phyloP scores from a whole-genome alignment of 2,888 invertebrate species.

The Belgica antarctica region DNA sequence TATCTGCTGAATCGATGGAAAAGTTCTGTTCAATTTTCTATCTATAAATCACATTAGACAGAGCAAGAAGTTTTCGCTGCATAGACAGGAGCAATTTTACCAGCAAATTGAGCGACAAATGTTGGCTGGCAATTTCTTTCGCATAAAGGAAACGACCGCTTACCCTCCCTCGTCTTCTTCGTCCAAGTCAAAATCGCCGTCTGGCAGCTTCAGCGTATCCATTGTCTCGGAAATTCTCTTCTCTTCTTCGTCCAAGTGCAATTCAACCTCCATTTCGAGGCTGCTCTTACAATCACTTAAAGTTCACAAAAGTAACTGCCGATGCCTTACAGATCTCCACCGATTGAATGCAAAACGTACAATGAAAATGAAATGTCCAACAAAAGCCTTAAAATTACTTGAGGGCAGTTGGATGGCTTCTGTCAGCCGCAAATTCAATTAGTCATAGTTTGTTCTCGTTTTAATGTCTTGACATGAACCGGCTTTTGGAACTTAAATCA shows the following conservation, averaged over 20 bases:
- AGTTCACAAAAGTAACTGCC: too few species aligned
- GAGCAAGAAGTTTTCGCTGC: background rate
- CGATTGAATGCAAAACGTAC: background rate
- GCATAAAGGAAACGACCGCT: background rate
- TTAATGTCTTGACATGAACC: too few species aligned
- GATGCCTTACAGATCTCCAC: background rate
- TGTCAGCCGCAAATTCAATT: background rate
- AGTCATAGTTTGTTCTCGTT: background rate
- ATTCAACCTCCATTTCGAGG: background rate
- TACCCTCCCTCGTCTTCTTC: conserved; percentile 32
- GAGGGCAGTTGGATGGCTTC: background rate
- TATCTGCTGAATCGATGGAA: background rate
- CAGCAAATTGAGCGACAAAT: conserved; percentile 11
- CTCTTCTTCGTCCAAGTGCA: background rate
- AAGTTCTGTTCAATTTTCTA: background rate
- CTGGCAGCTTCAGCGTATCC: conserved; percentile 19
- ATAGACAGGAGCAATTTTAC: background rate
- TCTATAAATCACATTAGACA: conserved; percentile 24
- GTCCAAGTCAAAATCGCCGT: background rate
- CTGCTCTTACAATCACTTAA: background rate
- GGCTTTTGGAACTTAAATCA: too few species aligned
- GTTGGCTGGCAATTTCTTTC: background rate
- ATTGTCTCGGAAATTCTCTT: background rate
- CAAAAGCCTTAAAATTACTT: background rate
- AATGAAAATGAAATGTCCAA: background rate